phyloP scores from a whole-genome alignment of 2,113 vertebrate genomes.

The Rhabdomys dilectus region DNA sequence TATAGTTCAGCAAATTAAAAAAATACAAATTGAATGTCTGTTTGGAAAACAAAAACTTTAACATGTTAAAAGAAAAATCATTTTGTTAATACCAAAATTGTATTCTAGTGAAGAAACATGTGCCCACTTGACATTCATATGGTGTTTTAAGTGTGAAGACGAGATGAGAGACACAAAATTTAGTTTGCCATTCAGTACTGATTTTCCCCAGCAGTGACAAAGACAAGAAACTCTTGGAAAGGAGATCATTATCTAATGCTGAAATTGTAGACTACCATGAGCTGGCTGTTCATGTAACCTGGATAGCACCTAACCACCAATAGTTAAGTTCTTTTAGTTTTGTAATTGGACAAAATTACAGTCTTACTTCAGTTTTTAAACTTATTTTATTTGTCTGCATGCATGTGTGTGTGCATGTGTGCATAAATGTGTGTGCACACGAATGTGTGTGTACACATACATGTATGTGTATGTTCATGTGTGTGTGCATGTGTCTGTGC shows the following conservation, averaged over 20 bases:
- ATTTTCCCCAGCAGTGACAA: not conserved
- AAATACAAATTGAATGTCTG: not conserved
- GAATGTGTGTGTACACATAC: too few species aligned
- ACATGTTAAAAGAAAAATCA: not conserved
- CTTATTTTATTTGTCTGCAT: not conserved
- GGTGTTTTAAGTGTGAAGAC: not conserved
- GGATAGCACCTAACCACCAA: not conserved
- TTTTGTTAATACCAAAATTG: not conserved
- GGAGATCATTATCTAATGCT: not conserved
- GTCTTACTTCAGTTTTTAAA: not conserved
- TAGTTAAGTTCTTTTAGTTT: not conserved
- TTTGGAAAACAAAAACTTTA: not conserved
- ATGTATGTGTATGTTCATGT: not conserved
- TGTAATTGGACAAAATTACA: not conserved
- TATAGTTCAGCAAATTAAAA: too few species aligned
- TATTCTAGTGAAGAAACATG: not conserved
- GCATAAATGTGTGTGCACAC: not conserved
- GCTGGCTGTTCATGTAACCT: not conserved
- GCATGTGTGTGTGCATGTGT: not conserved
- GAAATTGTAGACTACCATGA: not conserved
- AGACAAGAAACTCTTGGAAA: not conserved
- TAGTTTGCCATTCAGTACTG: not conserved
- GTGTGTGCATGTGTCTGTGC: not conserved
- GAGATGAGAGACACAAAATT: not conserved
- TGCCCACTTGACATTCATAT: not conserved